Evolutionary conservation across 2,888 invertebrate genomes (phyloP), one percentile per base, ranked within the genome.

Genomic region (Ectemnius continuus): DNA sequence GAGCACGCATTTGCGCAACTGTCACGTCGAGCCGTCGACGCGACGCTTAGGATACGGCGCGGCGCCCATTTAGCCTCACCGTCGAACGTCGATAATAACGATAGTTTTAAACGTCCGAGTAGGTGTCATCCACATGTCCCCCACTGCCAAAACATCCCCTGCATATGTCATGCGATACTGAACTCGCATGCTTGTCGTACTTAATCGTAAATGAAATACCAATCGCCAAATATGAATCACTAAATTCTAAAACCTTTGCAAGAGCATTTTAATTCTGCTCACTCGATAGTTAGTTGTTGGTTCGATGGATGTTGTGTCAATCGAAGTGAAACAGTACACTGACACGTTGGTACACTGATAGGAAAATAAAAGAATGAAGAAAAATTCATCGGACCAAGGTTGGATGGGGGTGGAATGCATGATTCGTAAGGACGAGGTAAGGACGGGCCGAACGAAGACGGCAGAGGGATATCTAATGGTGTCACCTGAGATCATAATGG

Each of bases 1-100:
- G 73, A 76, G 69, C 79, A 75, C 67, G 82, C 84, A 87, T 85
- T 87, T 87, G 84, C 87, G 86, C 87, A 89, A 88, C 88, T 87
- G 88, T 86, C 83, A 84, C 76, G 67, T 80, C 36, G 36, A 23
- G 2, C 36, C 36, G 36, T 36, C 70, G 74, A 72, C 73, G 78
- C 70, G 74, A 72, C 73, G 78, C 70, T 79, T 67, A 66, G 67
- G 56, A 63, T 67, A 72, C 65, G 65, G 62, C 68, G 62, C 65
- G 65, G 62, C 68, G 62, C 23, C 58, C 77, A 70, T 78, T 78
- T 75, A 67, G 67, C 67, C 63, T 62, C 63, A 62, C 67, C 65
- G 61, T 79, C 76, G 68, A 80, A 81, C 67, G 63, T 45, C 75
- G 73, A 76, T 71, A 74, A 76, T 80, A 73, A 80, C 70, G 71